These are phyloP conservation scores for Condylura cristata DNA, from an alignment of 2,113 vertebrate genomes.

Conservation along the genomic window DNA sequence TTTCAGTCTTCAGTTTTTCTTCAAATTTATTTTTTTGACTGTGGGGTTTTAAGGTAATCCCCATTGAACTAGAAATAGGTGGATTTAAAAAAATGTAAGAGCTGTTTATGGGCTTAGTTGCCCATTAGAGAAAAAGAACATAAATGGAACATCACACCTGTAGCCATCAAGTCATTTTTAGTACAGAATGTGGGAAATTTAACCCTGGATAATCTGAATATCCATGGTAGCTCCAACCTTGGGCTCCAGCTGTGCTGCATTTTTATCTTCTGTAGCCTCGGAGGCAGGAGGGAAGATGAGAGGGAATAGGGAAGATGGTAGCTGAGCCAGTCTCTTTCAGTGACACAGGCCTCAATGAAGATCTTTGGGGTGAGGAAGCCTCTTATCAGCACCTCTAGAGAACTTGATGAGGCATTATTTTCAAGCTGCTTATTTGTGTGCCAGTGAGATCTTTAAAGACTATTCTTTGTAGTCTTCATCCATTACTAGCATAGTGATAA, in stretches of 20 bases:
- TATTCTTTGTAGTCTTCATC: slow-evolving; percentile 21
- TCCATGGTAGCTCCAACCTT: not conserved
- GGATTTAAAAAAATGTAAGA: slow-evolving; percentile 57
- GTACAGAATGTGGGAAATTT: not conserved
- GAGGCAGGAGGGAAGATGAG: not conserved
- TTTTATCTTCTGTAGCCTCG: not conserved
- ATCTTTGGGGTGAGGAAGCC: not conserved
- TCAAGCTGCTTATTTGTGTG: not conserved
- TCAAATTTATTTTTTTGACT: slow-evolving; percentile 53
- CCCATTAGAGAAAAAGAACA: not conserved
- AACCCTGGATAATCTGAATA: not conserved
- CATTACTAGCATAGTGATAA: slow-evolving; percentile 7
- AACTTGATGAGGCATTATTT: not conserved
- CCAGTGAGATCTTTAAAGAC: not conserved
- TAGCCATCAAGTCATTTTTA: slow-evolving; percentile 41
- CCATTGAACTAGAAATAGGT: slow-evolving; percentile 43
- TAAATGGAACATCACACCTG: slow-evolving; percentile 6
- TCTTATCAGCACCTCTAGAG: not conserved
- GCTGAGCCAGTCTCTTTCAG: not conserved
- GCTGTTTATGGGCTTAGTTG: slow-evolving; percentile 52
- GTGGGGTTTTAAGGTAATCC: slow-evolving; percentile 41
- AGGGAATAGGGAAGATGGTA: not conserved
- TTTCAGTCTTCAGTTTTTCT: slow-evolving; percentile 33
- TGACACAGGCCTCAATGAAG: not conserved
- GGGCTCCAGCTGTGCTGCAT: not conserved